Evolutionary conservation across 2,797 vertebrate species (phyloP).

Genomic region (Arctocebus calabarensis): DNA sequence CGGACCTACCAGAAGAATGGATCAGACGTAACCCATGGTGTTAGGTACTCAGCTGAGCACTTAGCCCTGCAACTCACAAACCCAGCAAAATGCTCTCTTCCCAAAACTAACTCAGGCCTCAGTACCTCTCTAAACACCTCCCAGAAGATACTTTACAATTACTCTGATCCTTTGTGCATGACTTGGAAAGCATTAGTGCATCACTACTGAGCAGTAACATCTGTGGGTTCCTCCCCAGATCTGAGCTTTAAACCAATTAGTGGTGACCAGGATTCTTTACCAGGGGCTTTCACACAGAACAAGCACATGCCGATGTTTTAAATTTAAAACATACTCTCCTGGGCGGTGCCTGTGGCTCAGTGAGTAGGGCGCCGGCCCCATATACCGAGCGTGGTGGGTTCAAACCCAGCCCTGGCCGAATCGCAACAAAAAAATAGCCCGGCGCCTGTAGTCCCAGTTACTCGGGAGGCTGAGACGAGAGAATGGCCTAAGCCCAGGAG

Average conservation of each 20-base stretch:
- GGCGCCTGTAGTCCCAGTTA: too few relatives aligned
- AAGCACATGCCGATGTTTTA: conserved; percentile 81
- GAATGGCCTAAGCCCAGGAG: too few relatives aligned
- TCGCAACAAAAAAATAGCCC: too few relatives aligned
- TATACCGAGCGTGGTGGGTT: too few relatives aligned
- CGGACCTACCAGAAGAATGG: too few relatives aligned
- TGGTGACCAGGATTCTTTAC: conserved; percentile 81
- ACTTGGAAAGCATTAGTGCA: conserved; percentile 80
- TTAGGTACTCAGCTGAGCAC: not conserved
- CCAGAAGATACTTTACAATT: conserved; percentile 80
- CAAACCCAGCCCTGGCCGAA: too few relatives aligned
- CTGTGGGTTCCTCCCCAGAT: conserved; percentile 84
- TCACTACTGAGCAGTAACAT: conserved; percentile 82
- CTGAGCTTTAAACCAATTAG: conserved; percentile 86
- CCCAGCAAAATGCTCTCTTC: conserved; percentile 68
- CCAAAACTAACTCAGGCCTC: conserved; percentile 42
- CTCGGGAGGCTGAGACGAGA: too few relatives aligned
- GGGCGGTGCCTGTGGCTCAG: too few relatives aligned
- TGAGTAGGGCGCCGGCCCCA: too few relatives aligned
- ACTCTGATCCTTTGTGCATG: conserved; percentile 78
- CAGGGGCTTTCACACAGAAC: conserved; percentile 78
- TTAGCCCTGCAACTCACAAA: conserved; percentile 41
- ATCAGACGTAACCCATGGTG: too few relatives aligned
- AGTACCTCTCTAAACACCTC: conserved; percentile 78
- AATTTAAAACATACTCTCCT: conserved; percentile 78